Percentiles rank a stretch among this genome's conserved stretches.
Conservation (phyloP, 2,888 invertebrate species). For the Drosophila phalerata region DNA sequence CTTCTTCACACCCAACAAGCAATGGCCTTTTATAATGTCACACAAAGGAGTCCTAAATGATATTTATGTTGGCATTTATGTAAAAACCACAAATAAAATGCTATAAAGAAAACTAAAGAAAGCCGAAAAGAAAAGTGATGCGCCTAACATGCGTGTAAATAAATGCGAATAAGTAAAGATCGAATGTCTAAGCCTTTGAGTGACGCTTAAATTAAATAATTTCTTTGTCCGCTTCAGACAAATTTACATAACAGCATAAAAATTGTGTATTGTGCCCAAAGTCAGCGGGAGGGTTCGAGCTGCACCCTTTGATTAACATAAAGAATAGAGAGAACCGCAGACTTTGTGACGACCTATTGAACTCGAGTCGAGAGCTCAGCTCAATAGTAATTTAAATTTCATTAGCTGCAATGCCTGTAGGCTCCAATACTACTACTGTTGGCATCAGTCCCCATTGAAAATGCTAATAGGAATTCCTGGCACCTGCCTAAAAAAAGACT, state of each 20-base stretch:
- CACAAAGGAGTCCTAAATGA: constrained; percentile 72
- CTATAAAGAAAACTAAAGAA: constrained; percentile 53
- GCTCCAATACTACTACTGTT: constrained; percentile 2
- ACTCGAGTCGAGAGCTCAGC: constrained; percentile 38
- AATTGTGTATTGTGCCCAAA: constrained; percentile 38
- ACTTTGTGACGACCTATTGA: constrained; percentile 70
- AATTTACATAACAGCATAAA: constrained; percentile 72
- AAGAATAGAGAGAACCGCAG: constrained; percentile 41
- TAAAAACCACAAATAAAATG: constrained; percentile 59
- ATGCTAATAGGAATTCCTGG: constrained; percentile 53
- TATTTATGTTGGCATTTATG: constrained; percentile 78
- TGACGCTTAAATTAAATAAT: constrained; percentile 77
- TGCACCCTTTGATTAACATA: constrained; percentile 56
- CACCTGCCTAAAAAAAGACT: constrained; percentile 47
- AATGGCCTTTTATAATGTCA: constrained; percentile 52
- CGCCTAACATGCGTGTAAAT: constrained; percentile 75
- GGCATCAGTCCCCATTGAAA: constrained; percentile 26
- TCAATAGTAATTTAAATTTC: constrained; percentile 60
- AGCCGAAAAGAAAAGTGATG: constrained; percentile 38
- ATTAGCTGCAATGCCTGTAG: constrained; percentile 43
- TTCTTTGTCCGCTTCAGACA: constrained; percentile 62
- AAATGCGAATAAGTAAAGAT: constrained; percentile 69
- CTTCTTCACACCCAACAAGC: constrained; percentile 58
- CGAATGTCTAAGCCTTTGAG: constrained; percentile 38
- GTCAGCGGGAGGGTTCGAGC: constrained; percentile 57